Evolutionary conservation across 2,113 vertebrate genomes (phyloP).

Genomic region (Polyodon spathula): DNA sequence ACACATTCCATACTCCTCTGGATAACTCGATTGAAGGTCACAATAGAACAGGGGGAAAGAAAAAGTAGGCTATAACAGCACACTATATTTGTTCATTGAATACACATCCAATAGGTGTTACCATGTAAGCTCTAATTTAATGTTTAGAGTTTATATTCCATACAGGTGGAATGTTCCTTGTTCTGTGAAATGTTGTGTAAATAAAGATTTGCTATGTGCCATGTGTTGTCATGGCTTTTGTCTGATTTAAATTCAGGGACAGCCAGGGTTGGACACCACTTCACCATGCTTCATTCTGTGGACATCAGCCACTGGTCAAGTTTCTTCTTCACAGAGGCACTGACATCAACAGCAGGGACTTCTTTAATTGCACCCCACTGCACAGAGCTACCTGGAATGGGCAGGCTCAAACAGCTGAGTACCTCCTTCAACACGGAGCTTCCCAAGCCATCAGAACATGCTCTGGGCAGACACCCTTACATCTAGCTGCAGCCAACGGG

Average conservation of each 20-base stretch:
- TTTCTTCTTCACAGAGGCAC: conserved; percentile 33
- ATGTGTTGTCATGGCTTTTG: neutral
- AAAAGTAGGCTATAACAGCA: too few species aligned
- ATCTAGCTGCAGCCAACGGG: conserved; percentile 36
- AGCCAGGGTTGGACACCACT: conserved; percentile 38
- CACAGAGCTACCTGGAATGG: conserved; percentile 39
- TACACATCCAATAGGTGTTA: too few species aligned
- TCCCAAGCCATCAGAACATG: conserved; percentile 26
- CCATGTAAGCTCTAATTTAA: too few species aligned
- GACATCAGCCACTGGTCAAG: conserved; percentile 33
- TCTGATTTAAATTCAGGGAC: conserved; percentile 20
- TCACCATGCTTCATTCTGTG: conserved; percentile 39
- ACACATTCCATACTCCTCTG: too few species aligned
- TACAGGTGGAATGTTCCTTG: too few species aligned
- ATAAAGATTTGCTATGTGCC: too few species aligned
- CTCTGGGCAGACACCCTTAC: conserved; percentile 39
- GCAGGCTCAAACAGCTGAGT: conserved; percentile 24
- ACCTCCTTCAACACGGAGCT: conserved; percentile 38
- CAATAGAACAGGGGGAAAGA: too few species aligned
- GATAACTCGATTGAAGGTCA: too few species aligned
- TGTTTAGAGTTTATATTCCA: too few species aligned
- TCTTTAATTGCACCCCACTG: conserved; percentile 36
- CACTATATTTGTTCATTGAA: too few species aligned
- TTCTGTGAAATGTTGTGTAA: too few species aligned
- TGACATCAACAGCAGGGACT: conserved; percentile 32